Base-by-base conservation (phyloP, 2,797 vertebrate species). In the Antennarius maculatus region DNA sequence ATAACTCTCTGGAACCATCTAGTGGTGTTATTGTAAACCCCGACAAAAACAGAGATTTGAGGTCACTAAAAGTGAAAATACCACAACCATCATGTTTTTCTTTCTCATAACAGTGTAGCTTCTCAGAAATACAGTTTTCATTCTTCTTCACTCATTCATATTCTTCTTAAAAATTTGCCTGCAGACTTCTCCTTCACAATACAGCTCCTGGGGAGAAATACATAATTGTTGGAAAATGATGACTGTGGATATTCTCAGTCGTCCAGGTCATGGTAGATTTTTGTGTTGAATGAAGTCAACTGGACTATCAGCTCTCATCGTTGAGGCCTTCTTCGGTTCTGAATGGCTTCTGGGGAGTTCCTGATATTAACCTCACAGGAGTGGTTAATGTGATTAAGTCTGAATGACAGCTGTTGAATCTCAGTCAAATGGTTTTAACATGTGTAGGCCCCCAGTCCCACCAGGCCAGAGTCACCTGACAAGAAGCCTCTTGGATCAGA, bases 101-200 rank as follows among this genome's bases (percentile, higher is more conserved):
- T 54, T 42, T 23, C 9, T 77, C 52, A 56, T 61, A 16, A 56
- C n/a, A 13, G 31, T 59, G 27, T 12, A 23, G 54, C 18, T 18
- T 61, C 27, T 74, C 13, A 28, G n/a, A 57, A 43, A 51, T 41
- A 41, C 41, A 29, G 10, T 9, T 56, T 54, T n/a, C 4, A 13
- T 46, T 71, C 23, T 42, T 57, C 65, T 71, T 90, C 67, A 85
- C 42, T 81, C 51, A 0, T 72, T 81, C 14, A 34, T 46, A 37
- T 74, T 84, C 80, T 84, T 89, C 76, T 93, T 95, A 86, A 94
- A 97, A 7, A 94, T 84, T 66, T 98, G 96, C 70, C 81, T 95
- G 84, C 96, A 97, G 23, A 95, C 81, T 79, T 96, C 90, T 65
- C 94, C 94, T 81, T 97, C 95, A 75, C 96, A 97, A 66, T 87